A percentile compares a stretch with the other conserved stretches of the same genome.
Conservation (phyloP, 2,888 invertebrate species). For the Pachycephus smyrnensis region DNA sequence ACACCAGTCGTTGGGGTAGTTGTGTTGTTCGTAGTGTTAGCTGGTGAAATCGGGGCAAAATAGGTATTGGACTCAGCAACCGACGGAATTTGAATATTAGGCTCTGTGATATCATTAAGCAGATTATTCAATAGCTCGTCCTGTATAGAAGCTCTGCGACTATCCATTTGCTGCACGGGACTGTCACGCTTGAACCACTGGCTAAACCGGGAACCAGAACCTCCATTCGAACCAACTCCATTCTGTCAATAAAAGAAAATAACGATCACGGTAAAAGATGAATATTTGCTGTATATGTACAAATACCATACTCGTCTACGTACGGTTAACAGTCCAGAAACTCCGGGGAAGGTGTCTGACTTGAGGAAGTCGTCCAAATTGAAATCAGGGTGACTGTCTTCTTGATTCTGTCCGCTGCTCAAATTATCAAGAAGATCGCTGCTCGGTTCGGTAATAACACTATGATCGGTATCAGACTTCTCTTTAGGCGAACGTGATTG, state of each 20-base stretch:
- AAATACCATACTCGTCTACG: conserved; percentile 43
- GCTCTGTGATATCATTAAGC: conserved; percentile 71
- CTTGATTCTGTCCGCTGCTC: conserved; percentile 37
- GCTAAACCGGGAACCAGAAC: conserved; percentile 78
- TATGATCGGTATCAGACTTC: conserved; percentile 38
- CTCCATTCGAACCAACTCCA: conserved; percentile 71
- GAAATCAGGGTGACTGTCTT: conserved; percentile 69
- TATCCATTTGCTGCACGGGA: conserved; percentile 68
- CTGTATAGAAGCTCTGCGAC: conserved; percentile 71
- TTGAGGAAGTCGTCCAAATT: conserved; percentile 90
- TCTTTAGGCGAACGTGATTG: conserved; percentile 36
- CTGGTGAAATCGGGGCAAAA: conserved; percentile 80
- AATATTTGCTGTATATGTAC: conserved; percentile 1
- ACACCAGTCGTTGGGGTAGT: conserved; percentile 54
- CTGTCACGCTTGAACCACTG: conserved; percentile 84
- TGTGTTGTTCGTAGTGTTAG: conserved; percentile 66
- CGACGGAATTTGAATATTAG: conserved; percentile 64
- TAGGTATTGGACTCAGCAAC: conserved; percentile 72
- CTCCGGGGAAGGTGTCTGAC: conserved; percentile 80
- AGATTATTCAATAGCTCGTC: conserved; percentile 76
- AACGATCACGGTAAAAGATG: conserved; percentile 12
- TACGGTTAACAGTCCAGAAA: conserved; percentile 80
- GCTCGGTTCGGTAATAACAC: conserved; percentile 40
- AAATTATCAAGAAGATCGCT: conserved; percentile 38
- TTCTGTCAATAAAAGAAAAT: conserved; percentile 68